Evolutionary conservation across 2,797 vertebrate species (phyloP).

Genomic region (Xenopus petersii): DNA sequence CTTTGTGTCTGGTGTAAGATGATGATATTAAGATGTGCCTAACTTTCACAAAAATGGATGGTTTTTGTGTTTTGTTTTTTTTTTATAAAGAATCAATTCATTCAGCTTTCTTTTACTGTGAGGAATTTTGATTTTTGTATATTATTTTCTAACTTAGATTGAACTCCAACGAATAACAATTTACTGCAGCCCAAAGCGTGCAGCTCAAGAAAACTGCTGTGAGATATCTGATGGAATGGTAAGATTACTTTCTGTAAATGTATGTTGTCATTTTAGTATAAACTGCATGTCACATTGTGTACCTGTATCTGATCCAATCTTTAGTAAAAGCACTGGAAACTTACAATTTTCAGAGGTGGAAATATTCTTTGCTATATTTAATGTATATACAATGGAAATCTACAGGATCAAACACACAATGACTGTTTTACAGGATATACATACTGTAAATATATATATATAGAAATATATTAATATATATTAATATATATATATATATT

Average conservation of each 20-base stretch:
- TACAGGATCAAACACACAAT: constrained; percentile 10
- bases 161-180: constrained; percentile 84
- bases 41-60: constrained; percentile 1
- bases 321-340: constrained; percentile 28
- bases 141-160: constrained; percentile 68
- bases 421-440: no score
- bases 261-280: constrained; percentile 44
- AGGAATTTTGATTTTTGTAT: constrained; percentile 37
- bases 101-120: constrained; percentile 14
- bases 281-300: constrained; percentile 44
- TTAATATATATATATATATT: no score
- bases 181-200: constrained; percentile 83
- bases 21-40: background rate
- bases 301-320: constrained; percentile 40
- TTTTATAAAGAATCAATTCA: background rate
- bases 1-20: background rate
- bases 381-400: constrained; percentile 33
- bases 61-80: background rate
- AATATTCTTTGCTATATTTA: constrained; percentile 24
- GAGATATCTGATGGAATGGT: constrained; percentile 79
- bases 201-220: constrained; percentile 82
- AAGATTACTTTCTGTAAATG: constrained; percentile 58
- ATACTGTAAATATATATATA: no score
- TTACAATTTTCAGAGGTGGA: constrained; percentile 32
- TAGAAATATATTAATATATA: no score